Conservation (phyloP, 2,797 vertebrate genomes). For the Oreochromis mossambicus region DNA sequence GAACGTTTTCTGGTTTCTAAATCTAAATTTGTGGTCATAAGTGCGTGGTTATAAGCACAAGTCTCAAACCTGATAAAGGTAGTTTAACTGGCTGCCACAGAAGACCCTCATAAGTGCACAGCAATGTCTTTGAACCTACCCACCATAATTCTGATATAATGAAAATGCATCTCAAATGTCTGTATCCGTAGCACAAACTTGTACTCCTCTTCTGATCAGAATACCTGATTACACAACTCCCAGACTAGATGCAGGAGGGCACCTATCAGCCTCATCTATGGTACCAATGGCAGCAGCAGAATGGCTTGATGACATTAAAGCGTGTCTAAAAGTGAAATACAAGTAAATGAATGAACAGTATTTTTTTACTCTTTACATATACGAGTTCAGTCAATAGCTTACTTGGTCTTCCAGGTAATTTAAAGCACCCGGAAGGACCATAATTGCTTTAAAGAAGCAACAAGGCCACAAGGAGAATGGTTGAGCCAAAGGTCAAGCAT, state of each 20-base stretch:
- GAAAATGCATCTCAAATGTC: neutral
- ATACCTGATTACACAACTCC: neutral
- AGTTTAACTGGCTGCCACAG: neutral
- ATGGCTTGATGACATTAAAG: neutral
- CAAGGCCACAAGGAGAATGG: slow-evolving; percentile 15
- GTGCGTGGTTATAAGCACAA: neutral
- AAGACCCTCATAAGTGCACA: neutral
- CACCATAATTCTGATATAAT: neutral
- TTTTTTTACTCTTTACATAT: neutral
- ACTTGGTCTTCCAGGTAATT: neutral
- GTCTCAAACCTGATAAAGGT: neutral
- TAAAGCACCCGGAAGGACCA: slow-evolving; percentile 11
- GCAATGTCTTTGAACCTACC: neutral
- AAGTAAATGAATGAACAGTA: neutral
- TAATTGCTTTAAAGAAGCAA: slow-evolving; percentile 56
- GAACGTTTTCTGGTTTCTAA: neutral
- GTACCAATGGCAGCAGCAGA: neutral
- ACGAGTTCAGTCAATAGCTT: neutral
- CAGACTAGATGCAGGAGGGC: neutral
- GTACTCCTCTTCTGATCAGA: neutral
- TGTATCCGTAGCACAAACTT: neutral
- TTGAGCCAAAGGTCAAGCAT: slow-evolving; percentile 74
- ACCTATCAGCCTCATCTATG: neutral
- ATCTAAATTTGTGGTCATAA: neutral
- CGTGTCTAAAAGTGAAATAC: neutral